These are phyloP conservation scores for Rhynchonycteris naso DNA, from an alignment of 2,797 vertebrate genomes.

Conservation along the genomic window DNA sequence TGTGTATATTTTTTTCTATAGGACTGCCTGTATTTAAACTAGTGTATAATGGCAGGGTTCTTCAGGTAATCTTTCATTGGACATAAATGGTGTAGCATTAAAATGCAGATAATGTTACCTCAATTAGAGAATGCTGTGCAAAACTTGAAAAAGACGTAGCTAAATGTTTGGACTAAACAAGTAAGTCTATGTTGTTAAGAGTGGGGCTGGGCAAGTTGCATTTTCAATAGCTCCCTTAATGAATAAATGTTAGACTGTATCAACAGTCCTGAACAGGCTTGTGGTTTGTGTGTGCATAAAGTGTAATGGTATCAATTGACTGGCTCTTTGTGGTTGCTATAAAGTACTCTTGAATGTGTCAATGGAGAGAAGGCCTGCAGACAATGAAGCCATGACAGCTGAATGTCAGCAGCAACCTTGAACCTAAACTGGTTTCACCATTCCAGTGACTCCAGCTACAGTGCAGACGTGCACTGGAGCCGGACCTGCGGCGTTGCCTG, in stretches of 20 bases:
- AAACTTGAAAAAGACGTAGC: conserved; percentile 81
- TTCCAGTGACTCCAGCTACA: conserved; percentile 89
- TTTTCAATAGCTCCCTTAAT: conserved; percentile 83
- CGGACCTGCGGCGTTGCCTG: conserved; percentile 74
- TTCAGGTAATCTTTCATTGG: conserved; percentile 82
- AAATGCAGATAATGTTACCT: conserved; percentile 84
- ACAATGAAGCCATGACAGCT: conserved; percentile 90
- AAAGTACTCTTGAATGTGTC: conserved; percentile 86
- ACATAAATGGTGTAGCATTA: conserved; percentile 81
- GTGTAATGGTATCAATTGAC: conserved; percentile 89
- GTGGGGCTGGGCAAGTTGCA: conserved; percentile 64
- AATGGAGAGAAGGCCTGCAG: conserved; percentile 82
- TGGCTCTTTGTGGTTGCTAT: conserved; percentile 84
- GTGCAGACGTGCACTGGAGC: conserved; percentile 72
- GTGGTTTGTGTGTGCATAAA: conserved; percentile 81
- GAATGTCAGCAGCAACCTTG: conserved; percentile 92
- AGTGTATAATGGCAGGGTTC: conserved; percentile 68
- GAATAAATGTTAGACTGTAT: conserved; percentile 84
- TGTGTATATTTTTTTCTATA: conserved; percentile 79
- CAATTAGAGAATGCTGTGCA: conserved; percentile 80
- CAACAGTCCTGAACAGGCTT: conserved; percentile 78
- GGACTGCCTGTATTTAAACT: conserved; percentile 79
- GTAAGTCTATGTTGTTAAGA: conserved; percentile 77
- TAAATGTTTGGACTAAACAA: conserved; percentile 85
- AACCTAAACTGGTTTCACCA: conserved; percentile 89